These are phyloP conservation scores for Philaenus spumarius DNA, from an alignment of 1,140 invertebrate species.

Conservation along the genomic window DNA sequence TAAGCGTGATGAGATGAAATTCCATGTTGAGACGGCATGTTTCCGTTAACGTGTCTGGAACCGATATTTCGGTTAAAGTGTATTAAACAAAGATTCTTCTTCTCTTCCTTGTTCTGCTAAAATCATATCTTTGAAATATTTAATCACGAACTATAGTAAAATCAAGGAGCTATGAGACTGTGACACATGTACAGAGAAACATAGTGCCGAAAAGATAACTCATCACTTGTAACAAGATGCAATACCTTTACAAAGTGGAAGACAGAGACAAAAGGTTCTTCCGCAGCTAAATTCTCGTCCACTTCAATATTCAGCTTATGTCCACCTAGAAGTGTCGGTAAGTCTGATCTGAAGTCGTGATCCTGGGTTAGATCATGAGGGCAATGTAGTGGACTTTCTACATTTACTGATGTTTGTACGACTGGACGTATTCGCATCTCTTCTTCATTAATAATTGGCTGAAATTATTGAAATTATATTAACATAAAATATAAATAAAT, in stretches of 20 bases:
- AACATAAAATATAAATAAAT: too few species aligned
- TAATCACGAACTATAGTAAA: too few species aligned
- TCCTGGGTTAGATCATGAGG: constrained; percentile 60
- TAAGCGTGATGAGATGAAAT: too few species aligned
- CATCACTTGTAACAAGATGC: neutral
- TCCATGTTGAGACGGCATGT: too few species aligned
- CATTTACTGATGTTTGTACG: constrained; percentile 30
- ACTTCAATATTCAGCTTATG: neutral
- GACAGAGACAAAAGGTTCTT: neutral
- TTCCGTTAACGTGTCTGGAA: too few species aligned
- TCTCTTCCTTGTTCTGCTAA: too few species aligned
- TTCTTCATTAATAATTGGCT: constrained; percentile 15
- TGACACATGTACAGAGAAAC: too few species aligned
- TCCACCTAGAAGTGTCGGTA: constrained; percentile 49
- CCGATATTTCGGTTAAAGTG: too few species aligned
- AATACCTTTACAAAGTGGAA: neutral
- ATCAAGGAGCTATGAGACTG: too few species aligned
- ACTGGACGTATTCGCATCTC: constrained; percentile 38
- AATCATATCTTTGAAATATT: too few species aligned
- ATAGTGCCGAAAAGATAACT: neutral
- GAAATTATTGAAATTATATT: too few species aligned
- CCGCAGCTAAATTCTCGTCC: neutral
- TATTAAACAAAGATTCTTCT: too few species aligned
- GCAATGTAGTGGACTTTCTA: constrained; percentile 48
- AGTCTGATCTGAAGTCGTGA: constrained; percentile 51